Evolutionary conservation across 1,140 invertebrate species (phyloP).

Genomic region (Harpegnathos saltator): DNA sequence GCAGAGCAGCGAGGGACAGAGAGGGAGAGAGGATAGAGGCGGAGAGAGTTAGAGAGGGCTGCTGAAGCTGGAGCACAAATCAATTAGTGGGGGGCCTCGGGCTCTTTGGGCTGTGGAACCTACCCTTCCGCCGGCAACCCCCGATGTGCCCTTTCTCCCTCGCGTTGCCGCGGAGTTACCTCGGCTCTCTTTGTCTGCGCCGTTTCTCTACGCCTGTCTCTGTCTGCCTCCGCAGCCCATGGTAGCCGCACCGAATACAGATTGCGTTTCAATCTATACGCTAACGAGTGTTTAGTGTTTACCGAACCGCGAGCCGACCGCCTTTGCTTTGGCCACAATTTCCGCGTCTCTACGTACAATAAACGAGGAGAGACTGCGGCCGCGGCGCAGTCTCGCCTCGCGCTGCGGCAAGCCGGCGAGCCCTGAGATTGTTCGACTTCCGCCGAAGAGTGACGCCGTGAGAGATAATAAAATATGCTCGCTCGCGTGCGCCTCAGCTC

Average conservation of each 20-base stretch:
- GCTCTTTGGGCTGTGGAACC: constrained; percentile 71
- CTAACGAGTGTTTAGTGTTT: constrained; percentile 85
- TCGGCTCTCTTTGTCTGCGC: constrained; percentile 53
- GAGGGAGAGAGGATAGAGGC: constrained; percentile 34
- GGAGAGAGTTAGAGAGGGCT: constrained; percentile 64
- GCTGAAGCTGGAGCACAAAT: constrained; percentile 70
- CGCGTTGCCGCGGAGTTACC: constrained; percentile 63
- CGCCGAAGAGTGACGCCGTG: constrained; percentile 1
- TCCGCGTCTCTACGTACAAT: constrained; percentile 79
- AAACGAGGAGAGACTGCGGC: constrained; percentile 66
- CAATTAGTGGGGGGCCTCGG: constrained; percentile 76
- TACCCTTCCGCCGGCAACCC: constrained; percentile 70
- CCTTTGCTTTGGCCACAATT: constrained; percentile 82
- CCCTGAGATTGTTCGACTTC: constrained; percentile 11
- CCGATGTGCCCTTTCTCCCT: constrained; percentile 55
- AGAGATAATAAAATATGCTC: too few species aligned
- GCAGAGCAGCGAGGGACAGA: constrained; percentile 6
- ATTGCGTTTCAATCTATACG: constrained; percentile 85
- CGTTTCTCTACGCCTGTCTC: constrained; percentile 51
- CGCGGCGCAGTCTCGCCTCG: constrained; percentile 15
- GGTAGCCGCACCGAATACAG: constrained; percentile 84
- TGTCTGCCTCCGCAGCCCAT: constrained; percentile 44
- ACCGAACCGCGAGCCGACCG: constrained; percentile 83
- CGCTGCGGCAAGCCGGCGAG: neutral
- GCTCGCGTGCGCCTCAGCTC: too few species aligned